Percentiles rank a stretch among this genome's conserved stretches.
Evolutionary conservation across 2,888 invertebrate species (phyloP).

Genomic region (Phyllotreta striolata): DNA sequence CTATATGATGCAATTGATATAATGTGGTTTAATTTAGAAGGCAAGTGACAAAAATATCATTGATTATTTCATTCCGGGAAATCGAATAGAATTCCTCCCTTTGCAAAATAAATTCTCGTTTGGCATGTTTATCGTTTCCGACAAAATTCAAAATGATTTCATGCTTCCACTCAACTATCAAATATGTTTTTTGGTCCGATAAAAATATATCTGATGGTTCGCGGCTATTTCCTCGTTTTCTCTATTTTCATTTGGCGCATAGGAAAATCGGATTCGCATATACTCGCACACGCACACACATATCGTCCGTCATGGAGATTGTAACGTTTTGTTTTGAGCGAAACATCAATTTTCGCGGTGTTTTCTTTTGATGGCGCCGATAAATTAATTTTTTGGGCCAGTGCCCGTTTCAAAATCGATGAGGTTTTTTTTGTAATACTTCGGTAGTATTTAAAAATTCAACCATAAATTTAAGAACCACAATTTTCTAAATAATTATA

Average conservation of each 20-base stretch:
- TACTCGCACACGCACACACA: not conserved
- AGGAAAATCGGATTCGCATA: conserved; percentile 14
- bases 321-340: conserved; percentile 16
- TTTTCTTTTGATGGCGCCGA: conserved; percentile 8
- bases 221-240: conserved; percentile 29
- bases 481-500: no score
- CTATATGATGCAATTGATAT: no score
- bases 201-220: conserved; percentile 34
- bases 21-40: no score
- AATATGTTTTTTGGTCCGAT: conserved; percentile 45
- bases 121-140: conserved; percentile 59
- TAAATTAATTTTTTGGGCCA: conserved; percentile 15
- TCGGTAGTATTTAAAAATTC: no score
- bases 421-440: no score
- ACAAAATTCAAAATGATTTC: conserved; percentile 53
- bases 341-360: conserved; percentile 5
- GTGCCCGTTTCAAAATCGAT: not conserved
- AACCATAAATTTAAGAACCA: no score
- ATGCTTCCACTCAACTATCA: conserved; percentile 48
- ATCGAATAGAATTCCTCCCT: conserved; percentile 56
- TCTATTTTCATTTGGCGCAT: conserved; percentile 26
- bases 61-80: conserved; percentile 33
- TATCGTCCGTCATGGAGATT: conserved; percentile 7
- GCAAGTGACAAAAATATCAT: no score
- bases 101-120: conserved; percentile 54